Conservation (phyloP, 2,888 invertebrate genomes). For the Orchesella flavescens region DNA sequence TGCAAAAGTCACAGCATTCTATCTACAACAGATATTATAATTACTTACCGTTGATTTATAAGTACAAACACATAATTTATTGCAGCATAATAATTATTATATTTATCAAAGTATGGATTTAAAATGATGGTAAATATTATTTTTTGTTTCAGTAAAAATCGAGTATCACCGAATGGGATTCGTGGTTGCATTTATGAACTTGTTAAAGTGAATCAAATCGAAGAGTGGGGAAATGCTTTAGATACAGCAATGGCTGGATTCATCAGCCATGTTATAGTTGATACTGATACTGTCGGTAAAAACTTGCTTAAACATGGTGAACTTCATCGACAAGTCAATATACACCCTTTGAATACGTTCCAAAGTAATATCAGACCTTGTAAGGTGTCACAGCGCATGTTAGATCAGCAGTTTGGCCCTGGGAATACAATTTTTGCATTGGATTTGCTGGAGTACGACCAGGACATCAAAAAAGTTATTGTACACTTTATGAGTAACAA, state of each 20-base stretch:
- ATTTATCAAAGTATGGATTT: too few relatives aligned
- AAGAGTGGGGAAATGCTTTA: slow-evolving; percentile 82
- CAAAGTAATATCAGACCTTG: slow-evolving; percentile 19
- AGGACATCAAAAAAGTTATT: slow-evolving; percentile 84
- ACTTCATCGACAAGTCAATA: slow-evolving; percentile 16
- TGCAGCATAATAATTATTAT: too few relatives aligned
- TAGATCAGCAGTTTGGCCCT: slow-evolving; percentile 80
- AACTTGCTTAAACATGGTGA: slow-evolving; percentile 87
- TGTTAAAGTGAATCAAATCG: slow-evolving; percentile 81
- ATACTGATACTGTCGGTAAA: slow-evolving; percentile 88
- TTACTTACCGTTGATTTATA: slow-evolving; percentile 81
- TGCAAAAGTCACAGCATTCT: slow-evolving; percentile 33
- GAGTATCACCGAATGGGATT: slow-evolving; percentile 23
- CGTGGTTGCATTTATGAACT: slow-evolving; percentile 87
- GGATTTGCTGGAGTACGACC: slow-evolving; percentile 83
- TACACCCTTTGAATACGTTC: slow-evolving; percentile 63
- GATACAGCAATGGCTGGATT: slow-evolving; percentile 90
- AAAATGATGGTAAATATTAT: neutral
- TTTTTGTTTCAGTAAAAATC: slow-evolving; percentile 37
- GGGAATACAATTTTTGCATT: slow-evolving; percentile 89
- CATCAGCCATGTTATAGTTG: slow-evolving; percentile 93
- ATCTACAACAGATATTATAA: slow-evolving; percentile 69
- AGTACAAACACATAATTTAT: slow-evolving; percentile 75
- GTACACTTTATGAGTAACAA: slow-evolving; percentile 89
- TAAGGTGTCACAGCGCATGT: slow-evolving; percentile 40